Evolutionary conservation across 2,888 invertebrate genomes (phyloP).

Genomic region (Drosophila testacea): DNA sequence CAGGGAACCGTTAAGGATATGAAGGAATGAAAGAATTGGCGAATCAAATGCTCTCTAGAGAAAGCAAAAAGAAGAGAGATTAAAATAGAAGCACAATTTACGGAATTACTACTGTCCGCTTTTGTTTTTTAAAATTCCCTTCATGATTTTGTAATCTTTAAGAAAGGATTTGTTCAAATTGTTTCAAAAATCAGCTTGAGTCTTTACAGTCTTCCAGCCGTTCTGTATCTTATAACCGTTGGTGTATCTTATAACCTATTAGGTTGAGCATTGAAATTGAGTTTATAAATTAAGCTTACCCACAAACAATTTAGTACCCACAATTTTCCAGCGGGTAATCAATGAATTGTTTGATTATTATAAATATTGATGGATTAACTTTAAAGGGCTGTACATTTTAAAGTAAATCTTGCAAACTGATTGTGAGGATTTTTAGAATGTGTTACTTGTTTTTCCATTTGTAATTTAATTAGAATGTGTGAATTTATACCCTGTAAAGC

Average conservation of each 20-base stretch:
- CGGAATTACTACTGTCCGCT: too few species aligned
- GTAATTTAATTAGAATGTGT: neutral
- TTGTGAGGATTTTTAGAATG: neutral
- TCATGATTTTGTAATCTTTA: too few species aligned
- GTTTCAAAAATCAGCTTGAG: too few species aligned
- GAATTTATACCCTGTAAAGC: neutral
- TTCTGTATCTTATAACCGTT: too few species aligned
- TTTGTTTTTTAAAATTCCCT: too few species aligned
- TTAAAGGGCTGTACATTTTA: neutral
- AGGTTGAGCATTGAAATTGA: too few species aligned
- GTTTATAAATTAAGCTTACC: too few species aligned
- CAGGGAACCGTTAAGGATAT: slow-evolving; percentile 1
- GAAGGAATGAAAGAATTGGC: neutral
- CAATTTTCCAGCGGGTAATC: neutral
- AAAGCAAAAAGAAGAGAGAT: neutral
- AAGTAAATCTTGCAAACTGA: neutral
- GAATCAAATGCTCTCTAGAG: slow-evolving; percentile 9
- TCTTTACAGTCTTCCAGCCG: too few species aligned
- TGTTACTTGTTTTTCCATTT: neutral
- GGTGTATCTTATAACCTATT: too few species aligned
- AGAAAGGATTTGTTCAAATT: too few species aligned
- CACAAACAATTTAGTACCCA: too few species aligned
- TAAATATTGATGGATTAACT: neutral
- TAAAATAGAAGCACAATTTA: neutral
- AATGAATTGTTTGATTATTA: neutral